Base-by-base conservation (phyloP, 2,888 invertebrate species). In the Theretra japonica region DNA sequence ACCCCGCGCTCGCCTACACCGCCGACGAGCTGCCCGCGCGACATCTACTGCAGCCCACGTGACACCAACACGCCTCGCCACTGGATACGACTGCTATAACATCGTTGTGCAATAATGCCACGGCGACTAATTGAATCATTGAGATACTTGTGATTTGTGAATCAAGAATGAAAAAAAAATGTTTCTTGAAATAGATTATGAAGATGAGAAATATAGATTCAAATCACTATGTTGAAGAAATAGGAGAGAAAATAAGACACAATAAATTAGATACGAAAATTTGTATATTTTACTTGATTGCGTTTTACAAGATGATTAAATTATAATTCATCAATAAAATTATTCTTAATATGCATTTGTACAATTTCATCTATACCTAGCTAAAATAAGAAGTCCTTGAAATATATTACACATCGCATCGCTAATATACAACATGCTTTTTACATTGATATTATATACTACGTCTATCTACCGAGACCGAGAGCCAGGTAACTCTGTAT, bases 211-310 rank as follows among this genome's bases (percentile, higher is more conserved):
- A 41, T 3, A 41, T 15, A 41, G 41, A 41, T 41, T 41, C 11
- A 15, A 33, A 41, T 41, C 11, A 15, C 2, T 41, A 11, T 6
- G 70, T 48, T 72, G 25, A 70, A 57, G 60, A 25, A 68, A 62
- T 59, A n/a, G 23, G 19, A 15, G 53, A 62, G 58, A 78, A n/a
- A 84, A 82, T 78, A 80, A 85, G 73, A 86, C 76, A 86, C 76
- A 79, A 75, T 73, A 70, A 68, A 72, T 75, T 86, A 89, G 86
- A 88, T 91, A 94, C 86, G 90, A 94, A 94, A 94, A 90, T 90
- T 92, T 94, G 93, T 94, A 93, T 94, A 94, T 92, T 93, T 93
- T 90, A 93, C 87, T 93, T 92, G 90, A 92, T 93, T 90, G 93
- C 91, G 91, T 94, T 94, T 94, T 94, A 94, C 91, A 94, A 90